A percentile compares a stretch with the other conserved stretches of the same genome.
phyloP scores from a whole-genome alignment of 2,888 invertebrate species.

The Nesidiocoris tenuis region DNA sequence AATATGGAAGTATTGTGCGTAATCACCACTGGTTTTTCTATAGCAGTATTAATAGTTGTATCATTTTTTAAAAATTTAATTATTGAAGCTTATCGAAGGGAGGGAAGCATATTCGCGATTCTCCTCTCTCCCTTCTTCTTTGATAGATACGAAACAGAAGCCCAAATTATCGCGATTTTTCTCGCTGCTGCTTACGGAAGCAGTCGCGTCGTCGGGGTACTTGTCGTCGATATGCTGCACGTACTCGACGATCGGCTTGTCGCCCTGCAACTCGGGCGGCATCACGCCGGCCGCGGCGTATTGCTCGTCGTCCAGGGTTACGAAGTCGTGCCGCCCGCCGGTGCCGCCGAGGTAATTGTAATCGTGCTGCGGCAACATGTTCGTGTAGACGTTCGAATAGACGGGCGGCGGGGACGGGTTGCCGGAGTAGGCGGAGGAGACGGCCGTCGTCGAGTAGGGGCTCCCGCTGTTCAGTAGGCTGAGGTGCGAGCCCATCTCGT shows the following conservation, averaged over 20 bases:
- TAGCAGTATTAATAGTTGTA: no score
- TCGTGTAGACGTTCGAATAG: slow-evolving; percentile 54
- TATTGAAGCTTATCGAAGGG: slow-evolving; percentile 47
- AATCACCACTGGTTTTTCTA: no score
- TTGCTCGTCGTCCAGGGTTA: slow-evolving; percentile 53
- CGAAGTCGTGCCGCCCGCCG: slow-evolving; percentile 39
- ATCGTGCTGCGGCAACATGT: slow-evolving; percentile 46
- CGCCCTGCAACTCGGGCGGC: slow-evolving; percentile 52
- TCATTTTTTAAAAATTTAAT: no score
- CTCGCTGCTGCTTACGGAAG: neutral
- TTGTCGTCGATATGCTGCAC: slow-evolving; percentile 45
- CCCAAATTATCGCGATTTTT: slow-evolving; percentile 44
- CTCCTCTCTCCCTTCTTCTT: slow-evolving; percentile 45
- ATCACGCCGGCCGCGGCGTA: slow-evolving; percentile 55
- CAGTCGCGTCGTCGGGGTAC: slow-evolving; percentile 41
- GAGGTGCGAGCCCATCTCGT: slow-evolving; percentile 61
- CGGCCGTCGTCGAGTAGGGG: slow-evolving; percentile 59
- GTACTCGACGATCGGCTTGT: slow-evolving; percentile 52
- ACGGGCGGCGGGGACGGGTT: slow-evolving; percentile 54
- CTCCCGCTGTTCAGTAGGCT: slow-evolving; percentile 66
- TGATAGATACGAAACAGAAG: slow-evolving; percentile 47
- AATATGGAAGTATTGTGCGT: no score
- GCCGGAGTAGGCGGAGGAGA: slow-evolving; percentile 28
- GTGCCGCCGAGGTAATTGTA: slow-evolving; percentile 48
- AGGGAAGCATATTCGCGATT: slow-evolving; percentile 42